These are phyloP conservation scores for Clanis bilineata DNA, from an alignment of 2,888 invertebrate species.

Conservation along the genomic window DNA sequence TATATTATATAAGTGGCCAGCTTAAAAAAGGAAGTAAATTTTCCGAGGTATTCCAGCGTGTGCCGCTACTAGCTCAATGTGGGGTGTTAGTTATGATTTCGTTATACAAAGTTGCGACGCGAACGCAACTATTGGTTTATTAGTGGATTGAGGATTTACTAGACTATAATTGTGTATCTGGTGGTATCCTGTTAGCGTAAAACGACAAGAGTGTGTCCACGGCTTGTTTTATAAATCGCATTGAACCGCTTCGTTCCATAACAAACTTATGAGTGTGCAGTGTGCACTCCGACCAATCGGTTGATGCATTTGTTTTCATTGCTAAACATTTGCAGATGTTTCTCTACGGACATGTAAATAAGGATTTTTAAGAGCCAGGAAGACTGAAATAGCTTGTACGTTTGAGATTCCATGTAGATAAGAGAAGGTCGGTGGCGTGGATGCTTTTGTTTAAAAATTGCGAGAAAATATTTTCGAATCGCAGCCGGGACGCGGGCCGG, in stretches of 20 bases:
- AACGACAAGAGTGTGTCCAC: conserved; percentile 7
- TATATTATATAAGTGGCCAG: neutral
- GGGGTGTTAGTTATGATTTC: neutral
- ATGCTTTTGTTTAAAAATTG: conserved; percentile 3
- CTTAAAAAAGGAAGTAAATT: neutral
- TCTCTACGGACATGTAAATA: neutral
- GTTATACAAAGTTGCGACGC: neutral
- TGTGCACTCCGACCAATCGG: neutral
- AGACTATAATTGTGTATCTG: conserved; percentile 5
- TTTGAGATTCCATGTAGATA: neutral
- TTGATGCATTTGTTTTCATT: neutral
- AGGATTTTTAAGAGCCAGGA: neutral
- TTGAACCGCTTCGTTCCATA: neutral
- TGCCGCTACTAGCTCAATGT: too few relatives aligned
- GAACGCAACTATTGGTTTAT: neutral
- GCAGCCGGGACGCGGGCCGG: neutral
- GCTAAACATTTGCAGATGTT: neutral
- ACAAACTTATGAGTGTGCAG: neutral
- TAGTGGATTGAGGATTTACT: too few relatives aligned
- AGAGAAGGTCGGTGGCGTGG: conserved; percentile 1
- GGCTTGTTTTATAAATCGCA: neutral
- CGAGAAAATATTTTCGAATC: conserved; percentile 14
- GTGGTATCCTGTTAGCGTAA: conserved; percentile 18
- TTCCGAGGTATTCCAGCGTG: neutral
- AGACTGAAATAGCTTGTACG: conserved; percentile 5